These are phyloP conservation scores for Mechanitis mazaeus DNA, from an alignment of 2,888 invertebrate species.

Conservation along the genomic window DNA sequence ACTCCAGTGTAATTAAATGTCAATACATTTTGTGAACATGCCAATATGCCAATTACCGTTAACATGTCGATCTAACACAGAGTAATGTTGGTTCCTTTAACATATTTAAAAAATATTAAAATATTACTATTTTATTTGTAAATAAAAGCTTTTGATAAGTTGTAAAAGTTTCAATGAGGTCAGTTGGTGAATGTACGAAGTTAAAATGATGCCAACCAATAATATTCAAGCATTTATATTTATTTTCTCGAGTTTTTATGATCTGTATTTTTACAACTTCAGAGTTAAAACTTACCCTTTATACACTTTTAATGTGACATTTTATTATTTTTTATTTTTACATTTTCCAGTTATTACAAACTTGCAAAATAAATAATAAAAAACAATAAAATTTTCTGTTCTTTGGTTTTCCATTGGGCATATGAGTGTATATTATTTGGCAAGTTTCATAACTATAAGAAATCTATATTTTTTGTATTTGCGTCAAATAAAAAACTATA, in stretches of 20 bases:
- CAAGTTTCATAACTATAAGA: too few species aligned
- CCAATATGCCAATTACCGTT: slow-evolving; percentile 17
- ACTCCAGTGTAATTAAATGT: slow-evolving; percentile 21
- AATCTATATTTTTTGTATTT: too few species aligned
- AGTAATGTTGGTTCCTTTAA: background rate
- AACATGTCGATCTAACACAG: slow-evolving; percentile 14
- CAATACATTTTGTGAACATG: slow-evolving; percentile 15
- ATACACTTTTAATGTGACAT: slow-evolving; percentile 17
- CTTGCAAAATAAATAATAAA: too few species aligned
- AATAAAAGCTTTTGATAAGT: background rate
- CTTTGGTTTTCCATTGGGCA: too few species aligned
- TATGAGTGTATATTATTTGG: too few species aligned
- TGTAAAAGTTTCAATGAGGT: background rate
- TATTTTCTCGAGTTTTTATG: slow-evolving; percentile 11
- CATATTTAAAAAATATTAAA: too few species aligned
- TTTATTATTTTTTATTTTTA: slow-evolving; percentile 10
- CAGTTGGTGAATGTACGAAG: background rate
- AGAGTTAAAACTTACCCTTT: slow-evolving; percentile 11
- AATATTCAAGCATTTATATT: slow-evolving; percentile 4
- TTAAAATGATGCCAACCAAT: slow-evolving; percentile 6
- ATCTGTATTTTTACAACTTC: slow-evolving; percentile 12
- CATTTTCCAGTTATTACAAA: too few species aligned
- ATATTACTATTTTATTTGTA: background rate
- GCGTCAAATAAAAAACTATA: too few species aligned
- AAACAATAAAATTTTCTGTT: too few species aligned